Conservation (phyloP, 2,888 invertebrate species). For the Carterocephalus palaemon region DNA sequence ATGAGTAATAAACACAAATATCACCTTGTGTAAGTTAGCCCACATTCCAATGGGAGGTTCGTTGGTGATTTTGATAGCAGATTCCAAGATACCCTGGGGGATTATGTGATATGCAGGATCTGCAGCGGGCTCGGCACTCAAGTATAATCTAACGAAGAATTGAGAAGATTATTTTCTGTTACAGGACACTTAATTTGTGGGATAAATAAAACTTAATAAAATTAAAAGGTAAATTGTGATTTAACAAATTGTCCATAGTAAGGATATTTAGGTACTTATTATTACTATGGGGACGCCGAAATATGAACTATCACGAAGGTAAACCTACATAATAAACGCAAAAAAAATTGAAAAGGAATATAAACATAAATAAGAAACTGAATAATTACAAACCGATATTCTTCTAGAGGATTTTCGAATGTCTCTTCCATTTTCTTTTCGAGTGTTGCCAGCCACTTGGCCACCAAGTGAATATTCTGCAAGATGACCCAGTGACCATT, state of each 20-base stretch:
- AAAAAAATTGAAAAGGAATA: too few relatives aligned
- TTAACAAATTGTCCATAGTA: too few relatives aligned
- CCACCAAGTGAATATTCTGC: constrained; percentile 95
- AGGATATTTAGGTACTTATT: too few relatives aligned
- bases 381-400: constrained; percentile 66
- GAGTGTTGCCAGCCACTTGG: constrained; percentile 90
- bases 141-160: constrained; percentile 82
- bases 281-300: too few relatives aligned
- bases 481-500: constrained; percentile 96
- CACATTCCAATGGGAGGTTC: constrained; percentile 97
- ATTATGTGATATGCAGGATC: constrained; percentile 83
- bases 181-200: constrained; percentile 51
- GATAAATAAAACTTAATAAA: too few relatives aligned
- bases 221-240: too few relatives aligned
- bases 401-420: constrained; percentile 81
- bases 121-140: constrained; percentile 92
- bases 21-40: constrained; percentile 92
- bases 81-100: constrained; percentile 93
- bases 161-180: too few relatives aligned
- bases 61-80: constrained; percentile 96
- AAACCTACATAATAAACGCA: too few relatives aligned
- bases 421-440: constrained; percentile 95
- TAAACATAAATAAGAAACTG: too few relatives aligned
- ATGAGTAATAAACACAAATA: too few relatives aligned
- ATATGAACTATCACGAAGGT: too few relatives aligned